Evolutionary conservation across 2,113 vertebrate species (phyloP).

Genomic region (Corythaeola cristata): DNA sequence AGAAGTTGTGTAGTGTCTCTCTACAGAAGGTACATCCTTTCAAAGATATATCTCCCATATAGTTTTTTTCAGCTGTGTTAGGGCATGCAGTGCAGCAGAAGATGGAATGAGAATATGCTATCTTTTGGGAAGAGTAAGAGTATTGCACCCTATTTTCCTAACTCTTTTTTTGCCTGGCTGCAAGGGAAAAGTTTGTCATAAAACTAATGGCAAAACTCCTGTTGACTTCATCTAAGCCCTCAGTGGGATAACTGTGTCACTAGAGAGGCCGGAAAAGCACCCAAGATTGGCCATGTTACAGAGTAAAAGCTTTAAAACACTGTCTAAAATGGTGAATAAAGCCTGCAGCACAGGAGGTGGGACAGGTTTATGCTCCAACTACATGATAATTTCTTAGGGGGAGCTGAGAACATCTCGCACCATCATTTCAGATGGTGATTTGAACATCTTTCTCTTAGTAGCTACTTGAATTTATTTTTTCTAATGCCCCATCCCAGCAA

Average conservation of each 20-base stretch:
- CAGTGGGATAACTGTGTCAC: not conserved
- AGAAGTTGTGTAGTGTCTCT: not conserved
- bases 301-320: not conserved
- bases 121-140: not conserved
- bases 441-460: not conserved
- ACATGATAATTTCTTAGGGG: not conserved
- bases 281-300: not conserved
- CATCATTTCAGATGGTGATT: not conserved
- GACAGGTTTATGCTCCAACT: not conserved
- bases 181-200: not conserved
- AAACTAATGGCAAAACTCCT: not conserved
- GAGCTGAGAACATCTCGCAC: not conserved
- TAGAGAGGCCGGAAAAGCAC: not conserved
- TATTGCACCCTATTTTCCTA: not conserved
- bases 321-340: not conserved
- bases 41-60: not conserved
- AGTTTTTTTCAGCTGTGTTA: not conserved
- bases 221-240: not conserved
- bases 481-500: not conserved
- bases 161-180: not conserved
- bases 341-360: accelerated
- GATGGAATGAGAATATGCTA: not conserved
- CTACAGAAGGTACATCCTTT: not conserved
- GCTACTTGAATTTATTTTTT: not conserved
- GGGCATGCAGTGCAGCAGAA: not conserved